Percentiles rank a stretch among this genome's conserved stretches.
These are phyloP conservation scores for Lanistes nyassanus DNA, from an alignment of 1,140 invertebrate genomes.

Conservation along the genomic window DNA sequence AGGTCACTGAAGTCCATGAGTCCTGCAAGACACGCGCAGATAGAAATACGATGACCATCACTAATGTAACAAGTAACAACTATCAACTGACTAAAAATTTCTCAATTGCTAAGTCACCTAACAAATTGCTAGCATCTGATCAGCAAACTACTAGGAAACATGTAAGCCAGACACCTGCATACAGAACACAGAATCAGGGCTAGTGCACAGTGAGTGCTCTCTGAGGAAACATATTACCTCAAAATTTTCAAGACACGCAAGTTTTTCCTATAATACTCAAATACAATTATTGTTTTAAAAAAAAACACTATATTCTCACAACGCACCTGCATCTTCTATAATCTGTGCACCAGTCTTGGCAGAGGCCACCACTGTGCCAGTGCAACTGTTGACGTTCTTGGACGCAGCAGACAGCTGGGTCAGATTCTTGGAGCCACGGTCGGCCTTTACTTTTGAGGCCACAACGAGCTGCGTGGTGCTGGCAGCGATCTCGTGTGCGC, in stretches of 20 bases:
- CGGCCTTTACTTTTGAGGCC: constrained; percentile 83
- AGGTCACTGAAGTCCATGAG: constrained; percentile 90
- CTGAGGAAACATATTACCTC: too few relatives aligned
- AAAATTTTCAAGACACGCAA: too few relatives aligned
- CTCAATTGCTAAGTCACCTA: too few relatives aligned
- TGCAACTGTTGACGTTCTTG: constrained; percentile 86
- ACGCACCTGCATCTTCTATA: constrained; percentile 83
- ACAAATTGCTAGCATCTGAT: too few relatives aligned
- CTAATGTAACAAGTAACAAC: not conserved
- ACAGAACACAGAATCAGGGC: too few relatives aligned
- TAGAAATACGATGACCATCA: constrained; percentile 7
- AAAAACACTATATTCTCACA: too few relatives aligned
- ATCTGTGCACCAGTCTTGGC: constrained; percentile 88
- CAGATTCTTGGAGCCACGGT: constrained; percentile 82
- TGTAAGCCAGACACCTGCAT: too few relatives aligned
- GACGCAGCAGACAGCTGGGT: constrained; percentile 84
- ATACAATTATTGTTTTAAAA: too few relatives aligned
- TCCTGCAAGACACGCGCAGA: constrained; percentile 71
- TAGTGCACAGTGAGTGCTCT: too few relatives aligned
- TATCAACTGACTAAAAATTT: not conserved
- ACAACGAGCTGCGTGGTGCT: constrained; percentile 97
- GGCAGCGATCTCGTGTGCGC: constrained; percentile 96
- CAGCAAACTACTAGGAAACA: too few relatives aligned
- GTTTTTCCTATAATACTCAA: too few relatives aligned
- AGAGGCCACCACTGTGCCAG: constrained; percentile 91